Base-by-base conservation (phyloP, 2,888 invertebrate genomes). In the Lasioglossum malachurum region DNA sequence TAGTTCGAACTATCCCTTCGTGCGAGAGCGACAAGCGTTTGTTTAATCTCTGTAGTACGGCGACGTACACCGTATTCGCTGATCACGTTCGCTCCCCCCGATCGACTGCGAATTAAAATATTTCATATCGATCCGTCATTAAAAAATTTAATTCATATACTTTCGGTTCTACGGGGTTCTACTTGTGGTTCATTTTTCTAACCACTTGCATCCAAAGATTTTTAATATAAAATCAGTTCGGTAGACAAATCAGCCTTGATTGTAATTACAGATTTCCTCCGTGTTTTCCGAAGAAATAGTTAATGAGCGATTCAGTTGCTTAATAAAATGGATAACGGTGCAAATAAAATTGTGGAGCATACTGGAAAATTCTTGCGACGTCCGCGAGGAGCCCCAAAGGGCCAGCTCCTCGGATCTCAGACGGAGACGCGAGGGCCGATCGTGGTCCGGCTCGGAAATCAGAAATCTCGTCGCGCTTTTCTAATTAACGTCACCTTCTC, bases 401-500 rank as follows among this genome's bases (percentile, higher is more conserved):
- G 82, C 64, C 64, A 67, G 49, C 76, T 64, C 71, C 74, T 35
- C 53, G 78, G 69, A 80, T 80, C 67, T 60, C 78, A 73, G 86
- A 78, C 74, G 75, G 49, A 79, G 72, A 44, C 23, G 53, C 53
- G 53, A 53, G 76, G 76, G 67, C 73, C 79, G 64, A 83, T 81
- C 82, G 79, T 80, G 35, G 87, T 86, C 78, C 86, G 72, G 78
- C 72, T 57, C 80, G 86, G 75, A 84, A 89, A 89, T 88, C 90
- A 86, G 89, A 81, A 90, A 87, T 92, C 91, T 88, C 90, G 90
- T 89, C 93, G 91, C 92, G 90, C 93, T 92, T 92, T 92, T 93
- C 93, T 94, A 94, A 94, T 94, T 94, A 94, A 94, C 92, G 94
- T 93, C 93, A 93, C 91, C 91, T 91, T 89, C 88, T 83, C 80